These are phyloP conservation scores for Propsilocerus akamusi DNA, from an alignment of 1,140 invertebrate species.

Conservation along the genomic window DNA sequence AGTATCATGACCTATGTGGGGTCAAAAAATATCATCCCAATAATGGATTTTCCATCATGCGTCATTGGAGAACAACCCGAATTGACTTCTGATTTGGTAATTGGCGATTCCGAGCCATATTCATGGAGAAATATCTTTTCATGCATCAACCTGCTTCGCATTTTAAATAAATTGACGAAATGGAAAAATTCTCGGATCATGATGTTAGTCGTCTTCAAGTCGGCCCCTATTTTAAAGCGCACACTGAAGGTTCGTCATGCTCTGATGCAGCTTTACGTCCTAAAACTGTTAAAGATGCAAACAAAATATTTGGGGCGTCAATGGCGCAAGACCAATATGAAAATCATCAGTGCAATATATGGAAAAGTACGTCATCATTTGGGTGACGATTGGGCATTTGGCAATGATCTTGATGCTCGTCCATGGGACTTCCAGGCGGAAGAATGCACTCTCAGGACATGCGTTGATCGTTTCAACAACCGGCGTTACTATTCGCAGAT, in stretches of 20 bases:
- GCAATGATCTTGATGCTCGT: constrained; percentile 92
- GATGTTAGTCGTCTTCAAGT: constrained; percentile 99
- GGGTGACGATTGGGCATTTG: constrained; percentile 99
- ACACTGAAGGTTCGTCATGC: constrained; percentile 90
- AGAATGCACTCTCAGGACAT: constrained; percentile 82
- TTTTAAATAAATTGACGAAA: constrained; percentile 97
- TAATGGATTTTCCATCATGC: constrained; percentile 89
- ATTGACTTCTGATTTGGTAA: constrained; percentile 80
- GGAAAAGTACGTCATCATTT: constrained; percentile 86
- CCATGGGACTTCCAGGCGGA: constrained; percentile 99
- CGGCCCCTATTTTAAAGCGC: constrained; percentile 92
- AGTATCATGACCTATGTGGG: constrained; percentile 92
- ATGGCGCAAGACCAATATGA: constrained; percentile 99
- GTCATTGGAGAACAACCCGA: constrained; percentile 93
- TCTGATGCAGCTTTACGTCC: constrained; percentile 95
- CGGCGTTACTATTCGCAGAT: constrained; percentile 52
- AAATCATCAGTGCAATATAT: constrained; percentile 98
- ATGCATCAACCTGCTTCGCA: constrained; percentile 90
- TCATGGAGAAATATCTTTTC: constrained; percentile 98
- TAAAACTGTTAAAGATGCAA: constrained; percentile 98
- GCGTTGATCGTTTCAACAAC: constrained; percentile 90
- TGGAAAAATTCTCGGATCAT: constrained; percentile 99
- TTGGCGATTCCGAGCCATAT: constrained; percentile 69
- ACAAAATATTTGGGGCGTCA: constrained; percentile 97
- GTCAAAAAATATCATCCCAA: constrained; percentile 85